A percentile compares a stretch with the other conserved stretches of the same genome.
Evolutionary conservation across 1,140 invertebrate genomes (phyloP).

Genomic region (Trachymyrmex septentrionalis): DNA sequence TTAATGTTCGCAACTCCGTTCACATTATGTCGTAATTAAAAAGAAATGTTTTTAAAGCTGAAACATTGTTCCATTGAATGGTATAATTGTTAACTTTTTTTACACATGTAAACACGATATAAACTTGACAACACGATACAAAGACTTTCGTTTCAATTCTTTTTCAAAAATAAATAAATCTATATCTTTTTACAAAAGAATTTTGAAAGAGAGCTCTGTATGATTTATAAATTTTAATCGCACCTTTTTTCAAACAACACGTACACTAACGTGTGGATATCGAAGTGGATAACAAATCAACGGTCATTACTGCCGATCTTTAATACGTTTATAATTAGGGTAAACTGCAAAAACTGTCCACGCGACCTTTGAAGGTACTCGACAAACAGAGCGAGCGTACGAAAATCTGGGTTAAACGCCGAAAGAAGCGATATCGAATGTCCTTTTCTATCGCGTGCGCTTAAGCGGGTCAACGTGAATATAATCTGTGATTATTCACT

Average conservation of each 20-base stretch:
- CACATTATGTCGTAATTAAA: no score
- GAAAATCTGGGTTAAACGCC: slow-evolving; percentile 40
- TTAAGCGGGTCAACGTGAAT: slow-evolving; percentile 50
- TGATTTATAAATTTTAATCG: not conserved
- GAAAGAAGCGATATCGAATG: slow-evolving; percentile 51
- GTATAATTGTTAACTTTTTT: no score
- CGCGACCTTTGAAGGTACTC: slow-evolving; percentile 8
- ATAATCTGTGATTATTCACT: slow-evolving; percentile 52
- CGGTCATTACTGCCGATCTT: not conserved
- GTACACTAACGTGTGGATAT: no score
- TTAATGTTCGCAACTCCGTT: no score
- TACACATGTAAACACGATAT: no score
- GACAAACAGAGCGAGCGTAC: slow-evolving; percentile 14
- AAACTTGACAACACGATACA: no score
- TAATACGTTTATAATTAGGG: slow-evolving; percentile 25
- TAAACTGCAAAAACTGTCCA: slow-evolving; percentile 20
- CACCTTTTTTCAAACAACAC: not conserved
- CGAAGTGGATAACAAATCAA: slow-evolving; percentile 21
- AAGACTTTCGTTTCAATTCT: no score
- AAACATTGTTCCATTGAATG: no score
- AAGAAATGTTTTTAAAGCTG: no score
- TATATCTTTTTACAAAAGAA: not conserved
- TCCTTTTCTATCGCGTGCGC: slow-evolving; percentile 36
- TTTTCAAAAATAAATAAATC: no score
- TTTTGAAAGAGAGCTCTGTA: not conserved